Base-by-base conservation (phyloP, 2,888 invertebrate species). In the Salpingus planirostris region DNA sequence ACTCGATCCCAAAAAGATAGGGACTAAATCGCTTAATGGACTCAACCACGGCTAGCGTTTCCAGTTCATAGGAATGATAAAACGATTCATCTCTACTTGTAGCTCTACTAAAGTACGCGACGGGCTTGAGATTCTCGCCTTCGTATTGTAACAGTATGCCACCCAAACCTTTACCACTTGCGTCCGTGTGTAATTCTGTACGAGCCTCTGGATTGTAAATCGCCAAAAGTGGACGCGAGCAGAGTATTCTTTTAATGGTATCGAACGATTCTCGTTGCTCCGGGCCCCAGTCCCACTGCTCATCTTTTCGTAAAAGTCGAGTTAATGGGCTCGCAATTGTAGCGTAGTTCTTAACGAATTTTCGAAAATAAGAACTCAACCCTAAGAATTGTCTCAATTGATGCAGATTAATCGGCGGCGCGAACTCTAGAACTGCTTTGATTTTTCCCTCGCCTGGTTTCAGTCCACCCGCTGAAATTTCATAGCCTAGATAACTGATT, bases 271-370 rank as follows among this genome's bases (percentile, higher is more conserved):
- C 12, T 26, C 13, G 12, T 12, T 18, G 25, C 3, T 10, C n/a
- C 11, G 13, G n/a, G 5, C 21, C 22, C 23, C 35, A 43, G 11
- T 36, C 24, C 21, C 47, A 54, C 10, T 30, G 31, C 2, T 32
- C 30, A 3, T 36, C 36, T 5, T 40, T 43, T 32, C 37, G 49
- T 5, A 49, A 38, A 3, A 55, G 21, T 13, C 50, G 33, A 2
- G 44, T 46, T 11, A 58, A 29, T 2, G 54, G 55, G 25, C 38
- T 36, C 2, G 51, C 50, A 8, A 49, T 50, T 3, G 30, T 13
- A 1, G 47, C 43, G 38, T 43, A 49, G 18, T 40, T 25, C 13
- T 34, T 33, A 8, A 37, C 15, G 33, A 34, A 39, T 23, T 22
- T 23, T n/a, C 37, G 26, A 14, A 40, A 40, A 21, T 38, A 40